Conservation (phyloP, 2,888 invertebrate species). For the Rapana venosa region DNA sequence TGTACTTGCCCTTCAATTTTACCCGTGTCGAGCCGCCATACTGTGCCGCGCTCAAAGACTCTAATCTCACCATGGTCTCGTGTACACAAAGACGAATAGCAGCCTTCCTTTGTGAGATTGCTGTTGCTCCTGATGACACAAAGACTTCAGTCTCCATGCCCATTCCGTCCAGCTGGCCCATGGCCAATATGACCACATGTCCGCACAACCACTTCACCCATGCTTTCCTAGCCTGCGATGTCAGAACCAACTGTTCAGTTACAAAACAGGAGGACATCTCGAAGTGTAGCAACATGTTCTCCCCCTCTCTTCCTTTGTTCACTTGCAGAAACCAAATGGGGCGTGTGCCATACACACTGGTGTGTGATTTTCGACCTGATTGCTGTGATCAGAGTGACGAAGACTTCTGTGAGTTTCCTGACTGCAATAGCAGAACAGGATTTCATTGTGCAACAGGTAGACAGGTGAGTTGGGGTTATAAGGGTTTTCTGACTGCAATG, state of each 20-base stretch:
- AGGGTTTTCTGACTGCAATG: too few species aligned
- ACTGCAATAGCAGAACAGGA: not conserved
- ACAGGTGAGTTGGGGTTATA: too few species aligned
- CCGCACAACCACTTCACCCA: not conserved
- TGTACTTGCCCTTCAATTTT: not conserved
- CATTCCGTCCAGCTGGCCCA: not conserved
- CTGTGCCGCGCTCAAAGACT: not conserved
- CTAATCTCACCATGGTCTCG: not conserved
- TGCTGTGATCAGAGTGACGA: conserved; percentile 19
- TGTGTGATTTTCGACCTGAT: conserved; percentile 1
- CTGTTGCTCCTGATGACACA: not conserved
- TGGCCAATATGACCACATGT: not conserved
- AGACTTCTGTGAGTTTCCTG: conserved; percentile 2
- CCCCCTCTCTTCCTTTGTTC: not conserved
- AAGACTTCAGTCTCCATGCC: not conserved
- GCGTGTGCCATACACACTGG: not conserved
- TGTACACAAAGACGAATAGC: not conserved
- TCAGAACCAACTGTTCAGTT: not conserved
- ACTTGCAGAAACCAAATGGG: not conserved
- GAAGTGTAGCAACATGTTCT: not conserved
- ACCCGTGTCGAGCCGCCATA: not conserved
- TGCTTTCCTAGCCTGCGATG: conserved; percentile 8
- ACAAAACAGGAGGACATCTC: not conserved
- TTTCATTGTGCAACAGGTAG: not conserved
- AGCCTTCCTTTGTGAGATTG: not conserved